These are phyloP conservation scores for Arenicola marina DNA, from an alignment of 2,888 invertebrate genomes.

Conservation along the genomic window DNA sequence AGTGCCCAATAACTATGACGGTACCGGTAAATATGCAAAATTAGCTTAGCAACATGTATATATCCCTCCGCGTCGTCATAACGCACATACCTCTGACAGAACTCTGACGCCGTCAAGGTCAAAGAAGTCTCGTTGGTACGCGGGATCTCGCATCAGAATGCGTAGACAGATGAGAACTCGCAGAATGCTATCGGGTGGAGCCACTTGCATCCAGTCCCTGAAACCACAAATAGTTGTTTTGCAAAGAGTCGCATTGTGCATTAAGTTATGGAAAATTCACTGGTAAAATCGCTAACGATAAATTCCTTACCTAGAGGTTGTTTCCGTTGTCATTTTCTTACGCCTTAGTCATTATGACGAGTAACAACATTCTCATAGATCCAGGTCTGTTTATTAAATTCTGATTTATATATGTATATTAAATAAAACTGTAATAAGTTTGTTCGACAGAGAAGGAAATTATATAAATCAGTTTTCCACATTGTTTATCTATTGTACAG, in stretches of 20 bases:
- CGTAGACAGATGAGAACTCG: conserved; percentile 52
- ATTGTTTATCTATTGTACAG: too few relatives aligned
- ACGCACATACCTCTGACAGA: conserved; percentile 43
- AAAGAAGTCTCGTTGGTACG: conserved; percentile 52
- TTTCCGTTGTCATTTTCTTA: too few relatives aligned
- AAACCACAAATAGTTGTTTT: not conserved
- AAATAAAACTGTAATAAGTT: too few relatives aligned
- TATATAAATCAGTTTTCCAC: too few relatives aligned
- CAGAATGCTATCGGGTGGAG: conserved; percentile 51
- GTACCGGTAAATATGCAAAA: not conserved
- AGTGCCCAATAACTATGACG: not conserved
- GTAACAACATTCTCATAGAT: too few relatives aligned
- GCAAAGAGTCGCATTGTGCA: not conserved
- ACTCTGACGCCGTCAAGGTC: conserved; percentile 45
- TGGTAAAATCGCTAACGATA: not conserved
- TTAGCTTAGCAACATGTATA: too few relatives aligned
- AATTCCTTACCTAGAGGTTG: too few relatives aligned
- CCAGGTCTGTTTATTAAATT: too few relatives aligned
- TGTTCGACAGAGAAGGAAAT: too few relatives aligned
- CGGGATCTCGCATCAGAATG: conserved; percentile 51
- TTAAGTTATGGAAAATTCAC: not conserved
- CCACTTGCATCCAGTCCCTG: conserved; percentile 52
- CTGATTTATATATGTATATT: too few relatives aligned
- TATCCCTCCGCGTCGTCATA: not conserved
- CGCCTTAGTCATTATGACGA: too few relatives aligned